Evolutionary conservation across 2,113 vertebrate genomes (phyloP), one percentile per base, ranked within the genome.

Genomic region (Menura novaehollandiae): DNA sequence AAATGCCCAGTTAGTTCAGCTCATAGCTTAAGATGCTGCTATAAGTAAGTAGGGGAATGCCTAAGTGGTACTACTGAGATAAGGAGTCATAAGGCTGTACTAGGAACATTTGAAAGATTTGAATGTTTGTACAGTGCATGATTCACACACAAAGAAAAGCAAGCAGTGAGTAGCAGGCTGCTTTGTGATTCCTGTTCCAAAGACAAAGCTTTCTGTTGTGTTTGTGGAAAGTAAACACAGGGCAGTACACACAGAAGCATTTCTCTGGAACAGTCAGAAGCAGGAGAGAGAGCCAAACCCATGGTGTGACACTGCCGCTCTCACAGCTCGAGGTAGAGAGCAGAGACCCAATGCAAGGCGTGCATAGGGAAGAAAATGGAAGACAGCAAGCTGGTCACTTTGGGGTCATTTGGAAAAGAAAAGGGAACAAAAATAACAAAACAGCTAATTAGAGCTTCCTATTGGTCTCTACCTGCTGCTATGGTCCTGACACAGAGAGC

Each of bases 271-370:
- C 43, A 77, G 60, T 33, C 76, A 92, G 91, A 64, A 47, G 49
- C 43, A 89, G 32, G 23, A 35, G 64, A 58, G 75, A 71, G 37
- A 71, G 77, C 32, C 43, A 74, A 78, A 35, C 32, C 27, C 9
- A 15, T 2, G 3, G 17, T 11, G 13, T 32, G 64, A n/a, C 19
- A 56, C 11, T 1, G 2, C 47, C 64, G 15, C 0, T 4, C 49
- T 75, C 68, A 75, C 35, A 79, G 58, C 44, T 52, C 7, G 1
- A n/a, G 53, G 23, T 72, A 59, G 3, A 68, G 17, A 79, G 46
- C 68, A 53, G 24, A 60, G 52, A 66, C 37, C 4, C 22, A 56
- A 11, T 9, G 51, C 27, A n/a, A 66, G 73, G 49, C 0, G 0
- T 4, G 19, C 10, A 39, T 0, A 52, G 12, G 15, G 37, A 87